These are phyloP conservation scores for Cotesia typhae DNA, from an alignment of 1,140 invertebrate genomes.

Conservation along the genomic window DNA sequence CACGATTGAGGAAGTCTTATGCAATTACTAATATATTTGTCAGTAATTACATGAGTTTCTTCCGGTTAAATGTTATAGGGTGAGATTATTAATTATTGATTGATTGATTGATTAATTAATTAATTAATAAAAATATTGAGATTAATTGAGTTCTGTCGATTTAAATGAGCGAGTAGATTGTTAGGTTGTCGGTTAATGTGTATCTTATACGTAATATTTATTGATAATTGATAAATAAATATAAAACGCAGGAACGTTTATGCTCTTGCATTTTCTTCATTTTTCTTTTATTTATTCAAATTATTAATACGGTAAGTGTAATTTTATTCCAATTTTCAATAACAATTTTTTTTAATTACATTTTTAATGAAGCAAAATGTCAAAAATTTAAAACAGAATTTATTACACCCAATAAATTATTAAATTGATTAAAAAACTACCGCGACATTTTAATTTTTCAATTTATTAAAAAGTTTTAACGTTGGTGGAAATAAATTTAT, in stretches of 20 bases:
- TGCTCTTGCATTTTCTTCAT: slow-evolving; percentile 8
- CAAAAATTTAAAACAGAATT: too few relatives aligned
- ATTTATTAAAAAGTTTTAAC: too few relatives aligned
- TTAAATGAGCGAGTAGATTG: slow-evolving; percentile 1
- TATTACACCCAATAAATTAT: too few relatives aligned
- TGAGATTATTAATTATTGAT: not conserved
- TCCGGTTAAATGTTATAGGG: not conserved
- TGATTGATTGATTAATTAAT: too few relatives aligned
- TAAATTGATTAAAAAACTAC: too few relatives aligned
- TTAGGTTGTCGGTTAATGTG: slow-evolving; percentile 38
- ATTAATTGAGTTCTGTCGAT: not conserved
- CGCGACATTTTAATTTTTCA: too few relatives aligned
- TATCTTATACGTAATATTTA: slow-evolving; percentile 42
- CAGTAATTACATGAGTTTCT: slow-evolving; percentile 11
- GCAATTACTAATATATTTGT: slow-evolving; percentile 9
- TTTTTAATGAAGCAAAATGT: too few relatives aligned
- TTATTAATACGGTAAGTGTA: not conserved
- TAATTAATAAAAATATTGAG: not conserved
- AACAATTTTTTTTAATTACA: too few relatives aligned
- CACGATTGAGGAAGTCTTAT: slow-evolving; percentile 15
- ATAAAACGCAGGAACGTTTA: slow-evolving; percentile 9
- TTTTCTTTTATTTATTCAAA: not conserved
- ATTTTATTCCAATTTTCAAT: not conserved
- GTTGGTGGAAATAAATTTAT: too few relatives aligned
- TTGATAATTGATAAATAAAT: slow-evolving; percentile 27